These are phyloP conservation scores for Lasioglossum morio DNA, from an alignment of 2,888 invertebrate species.

Conservation along the genomic window DNA sequence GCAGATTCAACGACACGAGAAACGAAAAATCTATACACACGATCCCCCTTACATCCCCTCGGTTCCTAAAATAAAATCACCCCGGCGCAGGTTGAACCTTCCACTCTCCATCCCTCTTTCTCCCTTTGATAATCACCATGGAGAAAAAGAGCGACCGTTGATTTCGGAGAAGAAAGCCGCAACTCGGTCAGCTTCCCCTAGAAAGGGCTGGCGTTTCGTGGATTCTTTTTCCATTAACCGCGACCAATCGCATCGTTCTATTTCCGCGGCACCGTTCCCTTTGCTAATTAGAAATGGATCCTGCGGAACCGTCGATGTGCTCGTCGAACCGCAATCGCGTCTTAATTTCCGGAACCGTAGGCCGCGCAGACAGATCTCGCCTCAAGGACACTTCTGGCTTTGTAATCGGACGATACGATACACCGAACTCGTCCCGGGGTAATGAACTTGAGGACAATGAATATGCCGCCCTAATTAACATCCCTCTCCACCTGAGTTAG, in stretches of 20 bases:
- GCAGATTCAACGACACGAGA: constrained; percentile 14
- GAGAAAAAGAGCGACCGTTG: background rate
- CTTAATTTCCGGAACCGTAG: constrained; percentile 9
- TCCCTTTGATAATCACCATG: background rate
- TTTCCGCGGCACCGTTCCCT: background rate
- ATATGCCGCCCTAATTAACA: constrained; percentile 49
- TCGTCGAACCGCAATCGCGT: background rate
- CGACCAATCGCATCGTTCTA: background rate
- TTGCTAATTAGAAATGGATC: constrained; percentile 13
- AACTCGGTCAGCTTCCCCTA: background rate
- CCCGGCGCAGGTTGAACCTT: background rate
- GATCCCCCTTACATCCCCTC: background rate
- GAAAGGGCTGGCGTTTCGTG: background rate
- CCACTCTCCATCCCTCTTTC: background rate
- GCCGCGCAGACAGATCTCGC: background rate
- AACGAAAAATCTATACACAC: constrained; percentile 6
- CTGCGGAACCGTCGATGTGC: background rate
- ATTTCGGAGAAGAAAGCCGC: background rate
- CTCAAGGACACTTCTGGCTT: background rate
- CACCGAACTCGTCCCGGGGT: background rate
- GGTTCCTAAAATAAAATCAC: constrained; percentile 1
- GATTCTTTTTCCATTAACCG: background rate
- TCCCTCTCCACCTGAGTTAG: background rate
- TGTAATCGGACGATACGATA: background rate
- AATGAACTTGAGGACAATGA: constrained; percentile 42